Conservation (phyloP, 1,140 invertebrate species). For the Lordiphosa clarofinis region DNA sequence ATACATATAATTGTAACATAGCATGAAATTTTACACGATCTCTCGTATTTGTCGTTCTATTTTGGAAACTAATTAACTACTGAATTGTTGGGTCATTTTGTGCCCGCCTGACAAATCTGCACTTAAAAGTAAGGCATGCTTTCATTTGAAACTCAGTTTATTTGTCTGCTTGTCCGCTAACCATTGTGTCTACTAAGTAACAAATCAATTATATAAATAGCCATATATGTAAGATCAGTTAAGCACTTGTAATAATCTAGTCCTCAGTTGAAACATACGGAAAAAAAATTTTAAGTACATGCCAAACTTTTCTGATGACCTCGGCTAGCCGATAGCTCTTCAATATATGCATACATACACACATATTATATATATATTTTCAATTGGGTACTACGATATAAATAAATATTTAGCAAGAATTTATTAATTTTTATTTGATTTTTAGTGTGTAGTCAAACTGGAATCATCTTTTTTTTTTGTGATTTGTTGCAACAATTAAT, state of each 20-base stretch:
- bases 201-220: too few relatives aligned
- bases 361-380: constrained; percentile 6
- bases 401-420: constrained; percentile 55
- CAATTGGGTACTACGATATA: constrained; percentile 23
- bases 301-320: too few relatives aligned
- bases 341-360: constrained; percentile 1
- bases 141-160: too few relatives aligned
- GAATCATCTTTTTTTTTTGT: constrained; percentile 21
- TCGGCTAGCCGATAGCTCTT: background rate
- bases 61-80: constrained; percentile 36
- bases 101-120: constrained; percentile 24
- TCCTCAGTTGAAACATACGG: constrained; percentile 9
- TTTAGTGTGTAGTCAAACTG: constrained; percentile 22
- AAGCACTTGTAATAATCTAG: constrained; percentile 30
- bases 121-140: constrained; percentile 32
- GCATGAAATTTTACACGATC: constrained; percentile 62
- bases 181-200: too few relatives aligned
- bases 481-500: constrained; percentile 49
- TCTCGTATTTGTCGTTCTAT: constrained; percentile 70
- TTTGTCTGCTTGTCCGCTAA: too few relatives aligned
- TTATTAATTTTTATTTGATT: constrained; percentile 46
- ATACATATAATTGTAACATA: constrained; percentile 53
- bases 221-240: constrained; percentile 7
- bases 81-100: constrained; percentile 19
- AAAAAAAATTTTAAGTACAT: too few relatives aligned